Evolutionary conservation across 2,113 vertebrate genomes (phyloP).

Genomic region (Progne subis): DNA sequence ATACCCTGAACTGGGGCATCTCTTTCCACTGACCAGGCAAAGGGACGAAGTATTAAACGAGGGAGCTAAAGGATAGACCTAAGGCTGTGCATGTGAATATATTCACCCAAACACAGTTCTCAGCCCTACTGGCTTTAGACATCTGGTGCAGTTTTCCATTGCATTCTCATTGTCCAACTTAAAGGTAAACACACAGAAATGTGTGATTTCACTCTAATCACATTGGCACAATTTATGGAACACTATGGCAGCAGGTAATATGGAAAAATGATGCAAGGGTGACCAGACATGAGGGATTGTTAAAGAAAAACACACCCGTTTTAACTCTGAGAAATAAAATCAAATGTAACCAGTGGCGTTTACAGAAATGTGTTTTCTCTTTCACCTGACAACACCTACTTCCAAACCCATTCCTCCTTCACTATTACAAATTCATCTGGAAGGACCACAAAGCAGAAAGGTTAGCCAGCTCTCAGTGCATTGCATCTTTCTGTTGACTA

Average conservation of each 20-base stretch:
- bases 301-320: background rate
- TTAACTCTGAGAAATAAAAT: background rate
- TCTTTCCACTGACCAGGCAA: background rate
- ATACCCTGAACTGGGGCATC: background rate
- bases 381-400: constrained; percentile 35
- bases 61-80: background rate
- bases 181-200: background rate
- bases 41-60: accelerated
- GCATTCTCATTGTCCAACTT: background rate
- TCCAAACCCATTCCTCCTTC: constrained; percentile 11
- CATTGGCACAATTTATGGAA: background rate
- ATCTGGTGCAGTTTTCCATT: background rate
- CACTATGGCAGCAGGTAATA: background rate
- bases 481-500: background rate
- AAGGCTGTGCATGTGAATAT: background rate
- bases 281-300: background rate
- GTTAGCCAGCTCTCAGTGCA: background rate
- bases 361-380: constrained; percentile 39
- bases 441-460: background rate
- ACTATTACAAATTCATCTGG: constrained; percentile 8
- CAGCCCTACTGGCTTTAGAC: background rate
- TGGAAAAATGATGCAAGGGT: constrained; percentile 3
- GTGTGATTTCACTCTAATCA: background rate
- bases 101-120: background rate
- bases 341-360: background rate